Conservation (phyloP, 1,140 invertebrate genomes). For the Cydia amplana region DNA sequence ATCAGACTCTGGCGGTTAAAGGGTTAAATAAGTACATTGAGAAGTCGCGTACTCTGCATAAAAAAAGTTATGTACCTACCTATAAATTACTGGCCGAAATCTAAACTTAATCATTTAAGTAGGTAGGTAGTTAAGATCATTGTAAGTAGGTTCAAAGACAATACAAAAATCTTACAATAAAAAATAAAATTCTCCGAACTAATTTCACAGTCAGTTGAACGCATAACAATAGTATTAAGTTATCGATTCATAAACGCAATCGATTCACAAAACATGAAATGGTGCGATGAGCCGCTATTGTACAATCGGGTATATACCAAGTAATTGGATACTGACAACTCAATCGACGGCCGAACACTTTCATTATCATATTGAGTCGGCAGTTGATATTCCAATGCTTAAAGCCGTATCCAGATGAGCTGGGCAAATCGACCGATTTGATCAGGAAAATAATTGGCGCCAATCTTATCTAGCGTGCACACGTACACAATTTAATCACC, state of each 20-base stretch:
- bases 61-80: too few species aligned
- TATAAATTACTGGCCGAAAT: too few species aligned
- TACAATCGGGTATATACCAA: not conserved
- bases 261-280: slow-evolving; percentile 27
- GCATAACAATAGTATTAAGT: slow-evolving; percentile 3
- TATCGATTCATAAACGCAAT: slow-evolving; percentile 18
- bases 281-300: not conserved
- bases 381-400: not conserved
- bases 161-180: not conserved
- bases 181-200: not conserved
- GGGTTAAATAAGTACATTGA: too few species aligned
- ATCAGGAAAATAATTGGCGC: too few species aligned
- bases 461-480: too few species aligned
- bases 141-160: not conserved
- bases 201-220: slow-evolving; percentile 15
- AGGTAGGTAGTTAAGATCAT: not conserved
- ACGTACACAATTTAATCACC: too few species aligned
- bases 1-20: too few species aligned
- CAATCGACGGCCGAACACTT: slow-evolving; percentile 19
- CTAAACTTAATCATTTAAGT: not conserved
- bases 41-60: too few species aligned
- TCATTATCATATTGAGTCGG: slow-evolving; percentile 7
- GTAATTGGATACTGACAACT: slow-evolving; percentile 24
- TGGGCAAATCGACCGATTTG: too few species aligned
- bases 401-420: too few species aligned